A percentile compares a stretch with the other conserved stretches of the same genome.
Conservation (phyloP, 1,140 invertebrate genomes). For the Chymomyza costata region DNA sequence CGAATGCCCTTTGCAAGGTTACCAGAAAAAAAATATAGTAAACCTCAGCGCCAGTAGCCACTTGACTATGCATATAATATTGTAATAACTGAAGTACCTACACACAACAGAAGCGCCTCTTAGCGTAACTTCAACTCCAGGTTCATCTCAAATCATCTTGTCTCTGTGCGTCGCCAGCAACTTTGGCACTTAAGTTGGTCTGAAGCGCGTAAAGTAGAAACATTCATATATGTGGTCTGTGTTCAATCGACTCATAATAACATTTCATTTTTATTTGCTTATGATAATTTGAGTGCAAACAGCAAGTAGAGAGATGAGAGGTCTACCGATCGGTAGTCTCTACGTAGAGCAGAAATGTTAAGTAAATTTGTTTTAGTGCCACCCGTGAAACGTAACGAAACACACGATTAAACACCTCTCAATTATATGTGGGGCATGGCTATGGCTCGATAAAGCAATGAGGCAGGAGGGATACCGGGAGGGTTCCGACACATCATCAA, state of each 20-base stretch:
- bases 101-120: slow-evolving; percentile 70
- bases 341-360: slow-evolving; percentile 24
- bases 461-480: not conserved
- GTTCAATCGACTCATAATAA: not conserved
- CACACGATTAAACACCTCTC: slow-evolving; percentile 75
- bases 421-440: slow-evolving; percentile 52
- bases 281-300: slow-evolving; percentile 74
- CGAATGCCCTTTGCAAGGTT: slow-evolving; percentile 6
- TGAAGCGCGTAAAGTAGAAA: slow-evolving; percentile 53
- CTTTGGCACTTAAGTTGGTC: slow-evolving; percentile 65
- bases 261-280: slow-evolving; percentile 52
- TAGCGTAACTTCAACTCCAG: slow-evolving; percentile 35
- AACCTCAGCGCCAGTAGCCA: slow-evolving; percentile 48
- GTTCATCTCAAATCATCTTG: not conserved
- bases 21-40: no score
- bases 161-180: slow-evolving; percentile 58
- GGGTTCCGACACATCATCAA: not conserved
- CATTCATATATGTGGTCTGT: slow-evolving; percentile 28
- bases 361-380: slow-evolving; percentile 37
- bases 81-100: slow-evolving; percentile 68
- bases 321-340: no score
- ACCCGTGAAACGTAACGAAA: slow-evolving; percentile 64
- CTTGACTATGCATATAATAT: slow-evolving; percentile 69
- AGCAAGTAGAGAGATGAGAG: no score
- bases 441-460: slow-evolving; percentile 1